phyloP scores from a whole-genome alignment of 2,113 vertebrate species.

The Sylvia atricapilla region DNA sequence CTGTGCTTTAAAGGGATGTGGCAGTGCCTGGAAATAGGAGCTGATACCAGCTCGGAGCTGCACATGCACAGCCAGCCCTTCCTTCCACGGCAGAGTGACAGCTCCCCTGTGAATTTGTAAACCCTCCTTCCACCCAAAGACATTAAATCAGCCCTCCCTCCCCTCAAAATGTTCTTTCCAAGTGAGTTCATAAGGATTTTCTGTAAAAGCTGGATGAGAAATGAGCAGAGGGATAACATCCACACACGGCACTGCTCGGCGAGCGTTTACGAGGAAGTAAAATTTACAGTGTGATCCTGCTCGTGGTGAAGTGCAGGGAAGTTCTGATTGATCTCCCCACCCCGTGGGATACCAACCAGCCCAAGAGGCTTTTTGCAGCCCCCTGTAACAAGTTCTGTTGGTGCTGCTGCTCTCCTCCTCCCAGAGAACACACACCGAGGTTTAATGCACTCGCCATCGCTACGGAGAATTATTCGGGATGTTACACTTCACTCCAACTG shows the following conservation, averaged over 20 bases:
- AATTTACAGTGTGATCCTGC: background rate
- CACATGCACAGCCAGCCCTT: background rate
- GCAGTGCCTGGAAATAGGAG: background rate
- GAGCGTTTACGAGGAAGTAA: background rate
- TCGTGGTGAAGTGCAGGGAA: background rate
- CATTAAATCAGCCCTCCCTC: background rate
- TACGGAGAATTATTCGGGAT: background rate
- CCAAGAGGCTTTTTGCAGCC: background rate
- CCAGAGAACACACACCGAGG: background rate
- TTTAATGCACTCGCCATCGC: background rate
- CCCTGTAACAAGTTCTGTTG: background rate
- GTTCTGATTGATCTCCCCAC: background rate
- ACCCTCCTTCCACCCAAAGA: background rate
- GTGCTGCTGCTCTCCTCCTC: background rate
- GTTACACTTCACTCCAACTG: background rate
- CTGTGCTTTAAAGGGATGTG: background rate
- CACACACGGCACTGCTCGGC: background rate
- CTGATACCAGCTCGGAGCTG: background rate
- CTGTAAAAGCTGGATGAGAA: background rate
- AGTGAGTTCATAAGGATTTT: slow-evolving; percentile 9
- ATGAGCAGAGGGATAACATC: background rate
- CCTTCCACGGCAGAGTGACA: background rate
- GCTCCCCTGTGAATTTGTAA: background rate
- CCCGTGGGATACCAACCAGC: background rate
- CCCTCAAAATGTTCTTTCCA: background rate